Evolutionary conservation across 2,113 vertebrate species (phyloP).

Genomic region (Benitochromis conjunctus): DNA sequence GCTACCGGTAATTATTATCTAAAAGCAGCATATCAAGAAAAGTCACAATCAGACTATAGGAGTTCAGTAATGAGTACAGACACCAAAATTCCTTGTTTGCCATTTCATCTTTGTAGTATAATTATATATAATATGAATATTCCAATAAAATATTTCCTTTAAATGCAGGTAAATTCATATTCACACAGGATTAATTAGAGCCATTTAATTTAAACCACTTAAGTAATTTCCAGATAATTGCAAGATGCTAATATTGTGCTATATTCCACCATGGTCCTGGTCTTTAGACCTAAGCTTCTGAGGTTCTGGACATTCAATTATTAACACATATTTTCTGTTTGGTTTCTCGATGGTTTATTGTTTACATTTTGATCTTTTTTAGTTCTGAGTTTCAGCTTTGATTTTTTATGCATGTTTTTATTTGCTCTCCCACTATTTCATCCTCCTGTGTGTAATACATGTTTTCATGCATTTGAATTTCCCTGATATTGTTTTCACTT

Average conservation of each 20-base stretch:
- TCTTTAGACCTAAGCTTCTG: not conserved
- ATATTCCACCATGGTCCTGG: not conserved
- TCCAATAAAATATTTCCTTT: not conserved
- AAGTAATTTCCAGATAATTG: not conserved
- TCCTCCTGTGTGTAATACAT: not conserved
- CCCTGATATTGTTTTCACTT: not conserved
- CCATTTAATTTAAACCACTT: not conserved
- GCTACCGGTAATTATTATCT: not conserved
- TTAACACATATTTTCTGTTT: not conserved
- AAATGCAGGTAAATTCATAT: not conserved
- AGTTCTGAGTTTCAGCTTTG: not conserved
- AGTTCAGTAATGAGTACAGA: not conserved
- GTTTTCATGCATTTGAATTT: no score
- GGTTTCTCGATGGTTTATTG: not conserved
- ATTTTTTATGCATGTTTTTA: not conserved
- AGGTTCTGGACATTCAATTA: not conserved
- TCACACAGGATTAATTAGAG: not conserved
- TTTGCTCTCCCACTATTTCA: not conserved
- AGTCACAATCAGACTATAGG: not conserved
- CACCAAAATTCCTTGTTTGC: fast-evolving
- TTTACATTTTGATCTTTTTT: not conserved
- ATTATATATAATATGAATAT: not conserved
- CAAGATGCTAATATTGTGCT: not conserved
- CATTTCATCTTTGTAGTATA: not conserved
- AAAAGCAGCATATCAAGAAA: not conserved